Percentiles rank a stretch among this genome's conserved stretches.
These are phyloP conservation scores for Battus philenor DNA, from an alignment of 1,140 invertebrate species.

Conservation along the genomic window DNA sequence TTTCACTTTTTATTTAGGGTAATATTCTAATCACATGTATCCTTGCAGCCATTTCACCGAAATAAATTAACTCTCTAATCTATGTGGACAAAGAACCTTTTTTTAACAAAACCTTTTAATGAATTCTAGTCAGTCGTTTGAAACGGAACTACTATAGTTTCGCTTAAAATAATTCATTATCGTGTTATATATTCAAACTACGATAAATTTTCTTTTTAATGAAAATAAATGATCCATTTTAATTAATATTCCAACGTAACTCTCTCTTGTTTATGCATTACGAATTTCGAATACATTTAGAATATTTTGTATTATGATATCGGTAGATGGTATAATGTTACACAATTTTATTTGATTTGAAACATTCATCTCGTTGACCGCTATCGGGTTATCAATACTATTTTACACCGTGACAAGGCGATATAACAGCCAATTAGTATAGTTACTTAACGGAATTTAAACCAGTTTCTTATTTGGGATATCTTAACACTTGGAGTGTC, in stretches of 20 bases:
- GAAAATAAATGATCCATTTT: too few species aligned
- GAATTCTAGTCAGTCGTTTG: not conserved
- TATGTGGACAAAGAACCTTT: not conserved
- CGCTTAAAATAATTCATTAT: too few species aligned
- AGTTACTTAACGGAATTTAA: conserved; percentile 15
- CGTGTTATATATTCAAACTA: too few species aligned
- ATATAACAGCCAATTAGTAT: conserved; percentile 10
- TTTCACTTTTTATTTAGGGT: conserved; percentile 13
- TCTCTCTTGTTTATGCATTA: too few species aligned
- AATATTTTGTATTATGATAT: too few species aligned
- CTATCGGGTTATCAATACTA: conserved; percentile 12
- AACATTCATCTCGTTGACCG: not conserved
- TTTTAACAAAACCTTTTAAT: conserved; percentile 2
- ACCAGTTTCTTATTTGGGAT: conserved; percentile 16
- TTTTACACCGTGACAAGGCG: conserved; percentile 5
- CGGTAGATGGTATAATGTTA: conserved; percentile 6
- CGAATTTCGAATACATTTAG: too few species aligned
- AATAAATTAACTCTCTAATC: conserved; percentile 15
- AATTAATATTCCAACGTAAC: too few species aligned
- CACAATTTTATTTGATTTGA: not conserved
- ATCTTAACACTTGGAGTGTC: too few species aligned
- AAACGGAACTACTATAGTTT: too few species aligned
- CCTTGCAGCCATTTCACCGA: not conserved
- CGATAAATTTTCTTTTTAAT: too few species aligned
- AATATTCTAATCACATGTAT: conserved; percentile 14